Base-by-base conservation (phyloP, 2,888 invertebrate genomes). In the Athetis lepigone region DNA sequence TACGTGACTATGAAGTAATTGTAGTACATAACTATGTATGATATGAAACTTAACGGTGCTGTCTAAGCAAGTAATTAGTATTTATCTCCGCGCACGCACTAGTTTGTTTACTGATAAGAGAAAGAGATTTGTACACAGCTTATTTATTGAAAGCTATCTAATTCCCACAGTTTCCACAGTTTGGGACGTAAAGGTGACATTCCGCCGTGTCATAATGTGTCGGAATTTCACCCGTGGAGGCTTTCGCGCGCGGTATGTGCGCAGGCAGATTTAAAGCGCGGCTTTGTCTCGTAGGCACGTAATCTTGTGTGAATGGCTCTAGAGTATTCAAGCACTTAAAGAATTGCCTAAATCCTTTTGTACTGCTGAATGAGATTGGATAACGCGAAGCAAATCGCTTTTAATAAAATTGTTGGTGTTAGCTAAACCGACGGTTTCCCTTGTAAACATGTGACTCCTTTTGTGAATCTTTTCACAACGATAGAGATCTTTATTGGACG, bases 231-330 rank as follows among this genome's bases (percentile, higher is more conserved):
- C 13, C 39, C 29, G 42, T 16, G 33, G 33, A 73, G 43, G 49
- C 50, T 36, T 21, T 39, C 37, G 33, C 29, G 36, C 49, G 11
- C 29, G 45, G 19, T 57, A 33, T 45, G 49, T 69, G 40, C 52
- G 56, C 7, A 63, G 70, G 70, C 70, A 75, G 64, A 55, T 75
- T 62, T 69, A 58, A 51, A 50, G 57, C 63, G 52, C 37, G 62
- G 36, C 63, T 75, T 71, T 71, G 50, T 75, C 70, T 54, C 63
- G 7, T 51, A 62, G 54, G 61, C 64, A 65, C 51, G 49, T 76
- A 74, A 76, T 74, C 77, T 67, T 47, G 33, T 62, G 61, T 59
- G 59, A 76, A 76, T 61, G 27, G 57, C 16, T 54, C 61, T 57
- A 55, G 50, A 61, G 51, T 33, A 46, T 57, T 73, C 71, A 55